These are phyloP conservation scores for Tachina grossa DNA, from an alignment of 2,888 invertebrate species.

Conservation along the genomic window DNA sequence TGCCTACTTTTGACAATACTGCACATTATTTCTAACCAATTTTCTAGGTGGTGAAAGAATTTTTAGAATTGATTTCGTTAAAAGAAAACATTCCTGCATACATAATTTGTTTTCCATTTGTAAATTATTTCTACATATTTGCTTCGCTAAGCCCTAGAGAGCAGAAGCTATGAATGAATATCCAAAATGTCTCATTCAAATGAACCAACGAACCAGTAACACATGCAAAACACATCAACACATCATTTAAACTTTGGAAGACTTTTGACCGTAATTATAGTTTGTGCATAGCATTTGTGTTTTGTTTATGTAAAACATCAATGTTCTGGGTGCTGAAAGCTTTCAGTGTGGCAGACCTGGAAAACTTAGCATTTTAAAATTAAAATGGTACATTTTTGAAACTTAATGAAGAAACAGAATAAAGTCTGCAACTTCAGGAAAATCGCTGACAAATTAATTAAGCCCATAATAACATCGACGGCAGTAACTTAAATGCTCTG, in stretches of 20 bases:
- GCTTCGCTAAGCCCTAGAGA: conserved; percentile 22
- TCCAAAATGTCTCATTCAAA: conserved; percentile 25
- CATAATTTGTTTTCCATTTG: conserved; percentile 34
- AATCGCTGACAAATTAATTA: too few species aligned
- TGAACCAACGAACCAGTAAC: conserved; percentile 12
- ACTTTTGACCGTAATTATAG: conserved; percentile 37
- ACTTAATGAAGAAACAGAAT: too few species aligned
- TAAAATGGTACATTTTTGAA: too few species aligned
- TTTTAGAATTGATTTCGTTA: conserved; percentile 10
- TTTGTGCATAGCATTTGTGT: background rate
- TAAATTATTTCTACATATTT: conserved; percentile 18
- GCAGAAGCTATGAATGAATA: conserved; percentile 5
- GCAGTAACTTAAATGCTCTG: too few species aligned
- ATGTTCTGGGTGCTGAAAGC: background rate
- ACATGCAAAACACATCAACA: conserved; percentile 14
- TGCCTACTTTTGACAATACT: too few species aligned
- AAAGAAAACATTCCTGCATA: conserved; percentile 29
- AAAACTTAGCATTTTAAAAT: too few species aligned
- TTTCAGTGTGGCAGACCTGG: background rate
- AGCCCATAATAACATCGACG: too few species aligned
- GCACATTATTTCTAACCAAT: conserved; percentile 16
- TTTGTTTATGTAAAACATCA: background rate
- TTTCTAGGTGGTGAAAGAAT: background rate
- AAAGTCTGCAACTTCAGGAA: too few species aligned
- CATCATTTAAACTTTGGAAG: conserved; percentile 21